Conservation (phyloP, 2,113 vertebrate species). For the Eidolon helvum region DNA sequence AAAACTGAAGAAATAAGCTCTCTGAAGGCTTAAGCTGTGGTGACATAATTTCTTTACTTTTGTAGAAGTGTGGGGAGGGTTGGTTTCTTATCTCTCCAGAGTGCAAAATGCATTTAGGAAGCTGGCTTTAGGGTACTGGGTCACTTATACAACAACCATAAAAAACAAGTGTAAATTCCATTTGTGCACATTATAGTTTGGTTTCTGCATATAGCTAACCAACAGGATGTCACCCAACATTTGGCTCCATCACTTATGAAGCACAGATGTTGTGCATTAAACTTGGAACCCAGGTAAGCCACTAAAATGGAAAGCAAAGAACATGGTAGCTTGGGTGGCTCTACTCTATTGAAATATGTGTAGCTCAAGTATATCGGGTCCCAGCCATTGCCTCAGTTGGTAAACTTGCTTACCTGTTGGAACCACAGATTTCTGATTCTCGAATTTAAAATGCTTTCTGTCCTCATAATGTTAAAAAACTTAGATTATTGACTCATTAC, state of each 20-base stretch:
- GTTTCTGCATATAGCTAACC: conserved; percentile 26
- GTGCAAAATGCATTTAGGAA: conserved; percentile 35
- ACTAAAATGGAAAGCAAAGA: conserved; percentile 61
- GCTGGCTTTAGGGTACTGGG: background rate
- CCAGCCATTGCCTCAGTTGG: conserved; percentile 38
- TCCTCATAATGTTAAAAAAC: conserved; percentile 18
- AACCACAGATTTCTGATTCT: conserved; percentile 47
- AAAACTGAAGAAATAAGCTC: conserved; percentile 13
- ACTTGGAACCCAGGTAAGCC: conserved; percentile 43
- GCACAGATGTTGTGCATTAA: conserved; percentile 72
- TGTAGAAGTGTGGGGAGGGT: background rate
- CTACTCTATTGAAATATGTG: conserved; percentile 51
- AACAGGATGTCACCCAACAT: conserved; percentile 40
- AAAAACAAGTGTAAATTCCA: conserved; percentile 39
- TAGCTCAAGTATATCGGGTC: conserved; percentile 11
- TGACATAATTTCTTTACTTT: background rate
- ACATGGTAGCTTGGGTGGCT: conserved; percentile 34
- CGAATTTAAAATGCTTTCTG: conserved; percentile 58
- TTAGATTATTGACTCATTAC: background rate
- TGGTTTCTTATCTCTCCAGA: background rate
- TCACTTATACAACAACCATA: conserved; percentile 35
- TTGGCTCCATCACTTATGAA: conserved; percentile 61
- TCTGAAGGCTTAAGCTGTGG: background rate
- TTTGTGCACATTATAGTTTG: conserved; percentile 28
- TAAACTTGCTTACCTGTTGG: conserved; percentile 56